Percentiles rank a stretch among this genome's conserved stretches.
Evolutionary conservation across 2,888 invertebrate species (phyloP).

Genomic region (Epistrophella euchroma): DNA sequence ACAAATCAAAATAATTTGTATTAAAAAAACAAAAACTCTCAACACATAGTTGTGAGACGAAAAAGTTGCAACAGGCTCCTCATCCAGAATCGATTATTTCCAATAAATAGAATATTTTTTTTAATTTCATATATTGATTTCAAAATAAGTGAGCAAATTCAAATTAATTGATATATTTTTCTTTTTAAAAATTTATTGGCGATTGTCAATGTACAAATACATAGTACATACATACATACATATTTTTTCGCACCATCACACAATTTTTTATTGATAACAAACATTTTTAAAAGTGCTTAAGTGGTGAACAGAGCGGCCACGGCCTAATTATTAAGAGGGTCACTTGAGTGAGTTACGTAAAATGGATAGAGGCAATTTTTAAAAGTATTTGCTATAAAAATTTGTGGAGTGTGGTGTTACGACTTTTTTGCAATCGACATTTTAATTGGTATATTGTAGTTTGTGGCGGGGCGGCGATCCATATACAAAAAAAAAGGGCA

Average conservation of each 20-base stretch:
- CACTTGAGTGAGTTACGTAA: not conserved
- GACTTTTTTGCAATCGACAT: not conserved
- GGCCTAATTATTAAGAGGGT: not conserved
- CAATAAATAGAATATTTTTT: no score
- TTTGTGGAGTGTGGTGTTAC: not conserved
- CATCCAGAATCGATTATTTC: no score
- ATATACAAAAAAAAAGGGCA: not conserved
- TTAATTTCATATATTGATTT: no score
- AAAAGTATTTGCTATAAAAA: not conserved
- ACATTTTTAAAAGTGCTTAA: not conserved
- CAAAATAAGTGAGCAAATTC: no score
- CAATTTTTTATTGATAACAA: not conserved
- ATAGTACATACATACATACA: not conserved
- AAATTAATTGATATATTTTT: no score
- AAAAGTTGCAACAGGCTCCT: no score
- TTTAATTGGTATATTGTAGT: not conserved
- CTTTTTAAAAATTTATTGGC: no score
- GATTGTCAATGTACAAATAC: no score
- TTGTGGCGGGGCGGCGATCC: not conserved
- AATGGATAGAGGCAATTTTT: not conserved
- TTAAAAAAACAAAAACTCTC: no score
- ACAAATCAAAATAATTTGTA: no score
- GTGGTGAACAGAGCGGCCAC: constrained; percentile 1
- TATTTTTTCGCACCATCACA: not conserved
- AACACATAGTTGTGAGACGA: no score